Evolutionary conservation across 2,113 vertebrate species (phyloP).

Genomic region (Globicephala melas): DNA sequence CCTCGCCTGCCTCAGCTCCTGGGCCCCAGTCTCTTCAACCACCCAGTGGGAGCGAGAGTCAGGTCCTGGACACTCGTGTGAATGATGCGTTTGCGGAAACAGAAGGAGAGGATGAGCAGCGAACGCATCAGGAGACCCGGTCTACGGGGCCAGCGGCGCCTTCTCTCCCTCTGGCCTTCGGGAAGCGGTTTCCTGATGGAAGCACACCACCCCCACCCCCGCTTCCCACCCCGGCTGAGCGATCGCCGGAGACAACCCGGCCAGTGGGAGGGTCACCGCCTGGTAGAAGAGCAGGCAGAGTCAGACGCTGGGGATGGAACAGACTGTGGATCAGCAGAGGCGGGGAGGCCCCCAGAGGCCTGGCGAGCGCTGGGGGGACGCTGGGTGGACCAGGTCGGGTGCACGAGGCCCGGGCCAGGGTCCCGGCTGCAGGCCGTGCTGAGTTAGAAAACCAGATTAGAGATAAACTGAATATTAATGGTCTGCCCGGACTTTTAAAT

Average conservation of each 20-base stretch:
- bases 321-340: not conserved
- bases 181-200: not conserved
- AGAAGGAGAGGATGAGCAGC: not conserved
- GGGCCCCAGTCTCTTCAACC: not conserved
- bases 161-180: not conserved
- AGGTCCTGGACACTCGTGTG: accelerated
- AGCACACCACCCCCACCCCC: too few species aligned
- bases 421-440: not conserved
- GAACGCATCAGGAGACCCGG: not conserved
- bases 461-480: not conserved
- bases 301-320: accelerated
- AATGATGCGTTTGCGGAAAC: not conserved
- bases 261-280: not conserved
- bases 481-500: not conserved
- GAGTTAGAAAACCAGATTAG: not conserved
- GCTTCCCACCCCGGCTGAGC: too few species aligned
- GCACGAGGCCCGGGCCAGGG: not conserved
- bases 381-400: accelerated
- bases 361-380: accelerated
- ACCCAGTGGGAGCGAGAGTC: not conserved
- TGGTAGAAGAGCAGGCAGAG: not conserved
- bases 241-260: too few species aligned
- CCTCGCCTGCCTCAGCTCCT: not conserved
- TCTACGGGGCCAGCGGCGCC: too few species aligned
- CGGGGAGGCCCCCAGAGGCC: accelerated